A percentile compares a stretch with the other conserved stretches of the same genome.
These are phyloP conservation scores for Australoheros scitulus DNA, from an alignment of 2,113 vertebrate species.

Conservation along the genomic window DNA sequence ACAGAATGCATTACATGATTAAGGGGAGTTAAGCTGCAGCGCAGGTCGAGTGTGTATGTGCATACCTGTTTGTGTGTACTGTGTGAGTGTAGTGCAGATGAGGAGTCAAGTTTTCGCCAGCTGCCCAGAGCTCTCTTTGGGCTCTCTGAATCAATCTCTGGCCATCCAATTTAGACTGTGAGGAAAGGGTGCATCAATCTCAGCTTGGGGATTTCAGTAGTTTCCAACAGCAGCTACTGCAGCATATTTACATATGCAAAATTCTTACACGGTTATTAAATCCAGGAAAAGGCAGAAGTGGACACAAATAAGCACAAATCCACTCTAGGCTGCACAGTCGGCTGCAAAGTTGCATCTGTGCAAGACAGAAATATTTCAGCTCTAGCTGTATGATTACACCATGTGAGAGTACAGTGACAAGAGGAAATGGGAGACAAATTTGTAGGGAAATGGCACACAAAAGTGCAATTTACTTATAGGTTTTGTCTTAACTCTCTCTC, in stretches of 20 bases:
- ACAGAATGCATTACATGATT: slow-evolving; percentile 53
- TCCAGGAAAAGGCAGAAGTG: fast-evolving
- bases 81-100: slow-evolving; percentile 8
- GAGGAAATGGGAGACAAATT: neutral
- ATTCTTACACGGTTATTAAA: neutral
- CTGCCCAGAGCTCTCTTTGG: slow-evolving; percentile 23
- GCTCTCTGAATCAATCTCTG: slow-evolving; percentile 63
- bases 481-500: no score
- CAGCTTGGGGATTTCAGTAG: neutral
- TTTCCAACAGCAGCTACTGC: neutral
- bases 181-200: slow-evolving; percentile 45
- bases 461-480: neutral
- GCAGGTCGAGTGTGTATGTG: slow-evolving; percentile 21
- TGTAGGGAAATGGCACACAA: neutral
- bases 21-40: slow-evolving; percentile 36
- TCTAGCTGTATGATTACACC: neutral
- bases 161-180: slow-evolving; percentile 62
- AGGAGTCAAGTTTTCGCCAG: slow-evolving; percentile 10
- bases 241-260: neutral
- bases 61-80: slow-evolving; percentile 18
- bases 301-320: neutral
- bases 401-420: neutral
- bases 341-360: neutral
- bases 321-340: neutral
- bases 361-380: neutral